Conservation (phyloP, 2,888 invertebrate genomes). For the Eulithis prunata region DNA sequence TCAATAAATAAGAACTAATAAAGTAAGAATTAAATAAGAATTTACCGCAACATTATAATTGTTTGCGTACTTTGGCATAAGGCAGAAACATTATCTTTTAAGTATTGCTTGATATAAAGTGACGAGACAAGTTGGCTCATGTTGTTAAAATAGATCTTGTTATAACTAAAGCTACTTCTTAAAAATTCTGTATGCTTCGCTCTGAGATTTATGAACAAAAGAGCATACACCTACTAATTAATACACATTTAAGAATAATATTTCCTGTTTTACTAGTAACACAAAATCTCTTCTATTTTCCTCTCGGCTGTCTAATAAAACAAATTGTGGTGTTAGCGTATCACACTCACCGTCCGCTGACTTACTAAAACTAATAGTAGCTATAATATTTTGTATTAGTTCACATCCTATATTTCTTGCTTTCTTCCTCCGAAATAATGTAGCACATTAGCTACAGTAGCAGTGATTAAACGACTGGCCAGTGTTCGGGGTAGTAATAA, state of each 20-base stretch:
- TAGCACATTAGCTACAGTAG: conserved; percentile 77
- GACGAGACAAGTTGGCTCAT: too few relatives aligned
- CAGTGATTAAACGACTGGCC: conserved; percentile 79
- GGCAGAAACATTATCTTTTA: too few relatives aligned
- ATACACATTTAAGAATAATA: background rate
- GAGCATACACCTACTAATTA: background rate
- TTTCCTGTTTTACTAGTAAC: too few relatives aligned
- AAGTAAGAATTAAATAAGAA: too few relatives aligned
- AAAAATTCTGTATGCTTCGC: too few relatives aligned
- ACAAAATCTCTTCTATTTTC: too few relatives aligned
- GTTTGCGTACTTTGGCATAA: too few relatives aligned
- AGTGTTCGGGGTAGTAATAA: conserved; percentile 68
- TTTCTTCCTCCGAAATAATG: conserved; percentile 78
- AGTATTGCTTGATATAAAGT: too few relatives aligned
- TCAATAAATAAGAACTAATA: too few relatives aligned
- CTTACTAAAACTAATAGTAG: conserved; percentile 49
- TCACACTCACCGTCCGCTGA: conserved; percentile 26
- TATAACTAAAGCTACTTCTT: too few relatives aligned
- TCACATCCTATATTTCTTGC: conserved; percentile 72
- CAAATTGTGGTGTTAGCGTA: conserved; percentile 21
- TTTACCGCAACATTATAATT: too few relatives aligned
- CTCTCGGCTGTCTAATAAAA: background rate
- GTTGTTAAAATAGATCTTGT: too few relatives aligned
- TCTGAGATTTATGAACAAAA: background rate
- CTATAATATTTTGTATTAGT: conserved; percentile 64